Percentiles rank a stretch among this genome's conserved stretches.
Evolutionary conservation across 2,113 vertebrate genomes (phyloP).

Genomic region (Corythaeola cristata): DNA sequence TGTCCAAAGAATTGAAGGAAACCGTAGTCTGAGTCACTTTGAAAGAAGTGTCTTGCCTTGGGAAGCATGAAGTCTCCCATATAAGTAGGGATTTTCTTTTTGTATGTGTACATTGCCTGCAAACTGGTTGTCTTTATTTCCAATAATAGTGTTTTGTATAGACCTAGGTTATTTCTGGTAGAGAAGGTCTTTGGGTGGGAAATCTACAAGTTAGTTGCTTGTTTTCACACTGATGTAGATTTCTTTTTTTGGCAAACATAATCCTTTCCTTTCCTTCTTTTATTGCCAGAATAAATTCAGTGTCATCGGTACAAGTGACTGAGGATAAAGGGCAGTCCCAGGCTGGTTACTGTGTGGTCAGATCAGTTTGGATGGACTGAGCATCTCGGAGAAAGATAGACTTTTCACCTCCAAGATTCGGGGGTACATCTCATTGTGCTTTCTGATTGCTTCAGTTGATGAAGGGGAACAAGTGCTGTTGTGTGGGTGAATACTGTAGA

Average conservation of each 20-base stretch:
- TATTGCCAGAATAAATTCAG: background rate
- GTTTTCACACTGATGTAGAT: background rate
- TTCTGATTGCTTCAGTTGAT: constrained; percentile 8
- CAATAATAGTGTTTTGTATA: background rate
- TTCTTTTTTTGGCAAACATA: background rate
- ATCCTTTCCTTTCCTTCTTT: background rate
- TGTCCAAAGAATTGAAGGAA: background rate
- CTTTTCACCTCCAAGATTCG: background rate
- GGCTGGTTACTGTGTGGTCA: background rate
- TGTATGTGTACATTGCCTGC: background rate
- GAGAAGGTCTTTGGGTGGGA: background rate
- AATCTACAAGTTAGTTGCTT: background rate
- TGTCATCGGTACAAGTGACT: background rate
- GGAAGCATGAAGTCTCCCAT: background rate
- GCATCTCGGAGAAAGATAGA: background rate
- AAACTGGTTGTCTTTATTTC: background rate
- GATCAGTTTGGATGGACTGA: background rate
- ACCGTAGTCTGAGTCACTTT: background rate
- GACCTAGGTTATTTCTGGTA: background rate
- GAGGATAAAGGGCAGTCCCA: background rate
- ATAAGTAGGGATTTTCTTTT: background rate
- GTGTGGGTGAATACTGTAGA: background rate
- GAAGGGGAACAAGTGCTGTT: background rate
- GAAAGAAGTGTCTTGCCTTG: background rate
- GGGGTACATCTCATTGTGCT: background rate